Evolutionary conservation across 2,797 vertebrate species (phyloP), one percentile per base, ranked within the genome.

Genomic region (Columba guinea): DNA sequence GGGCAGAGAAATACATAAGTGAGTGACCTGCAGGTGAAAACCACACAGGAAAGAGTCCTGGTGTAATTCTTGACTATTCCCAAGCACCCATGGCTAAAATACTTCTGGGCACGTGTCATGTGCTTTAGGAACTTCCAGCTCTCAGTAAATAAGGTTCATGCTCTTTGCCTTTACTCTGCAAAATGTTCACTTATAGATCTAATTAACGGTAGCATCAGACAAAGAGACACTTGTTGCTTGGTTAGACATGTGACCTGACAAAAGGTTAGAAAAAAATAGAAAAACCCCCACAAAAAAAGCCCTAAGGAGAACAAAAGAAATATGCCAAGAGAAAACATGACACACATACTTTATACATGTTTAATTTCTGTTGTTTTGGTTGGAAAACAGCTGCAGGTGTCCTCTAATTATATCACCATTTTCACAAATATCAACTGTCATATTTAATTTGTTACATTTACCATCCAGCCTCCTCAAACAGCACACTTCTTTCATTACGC

Each of bases 361-460:
- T 98, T 97, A 97, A 98, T 98, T 98, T 98, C 97, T 97, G 98
- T 98, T 98, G 97, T 98, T 98, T 98, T 98, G 98, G 97, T 98
- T 96, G 96, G 97, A 98, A 98, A 98, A 98, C 98, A 98, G 98
- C 98, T 98, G 96, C 97, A 98, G 98, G 98, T 98, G 98, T 98
- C 97, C 97, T 97, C 98, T 98, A 98, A 98, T 98, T 98, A 97
- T 98, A 98, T 98, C 97, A 97, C 97, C 97, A 97, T 98, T 98
- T 98, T 98, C 97, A 96, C 97, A 98, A 98, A 98, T 98, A 98
- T 98, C 98, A 98, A 98, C 97, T 98, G 98, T 98, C 98, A 98
- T 97, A 97, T 98, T 98, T 97, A 98, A 98, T 98, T 98, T 98
- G 97, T 97, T 98, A 94, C 96, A 97, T 97, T 98, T 96, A 96